phyloP scores from a whole-genome alignment of 2,797 vertebrate genomes.

The Sebastes cheni region DNA sequence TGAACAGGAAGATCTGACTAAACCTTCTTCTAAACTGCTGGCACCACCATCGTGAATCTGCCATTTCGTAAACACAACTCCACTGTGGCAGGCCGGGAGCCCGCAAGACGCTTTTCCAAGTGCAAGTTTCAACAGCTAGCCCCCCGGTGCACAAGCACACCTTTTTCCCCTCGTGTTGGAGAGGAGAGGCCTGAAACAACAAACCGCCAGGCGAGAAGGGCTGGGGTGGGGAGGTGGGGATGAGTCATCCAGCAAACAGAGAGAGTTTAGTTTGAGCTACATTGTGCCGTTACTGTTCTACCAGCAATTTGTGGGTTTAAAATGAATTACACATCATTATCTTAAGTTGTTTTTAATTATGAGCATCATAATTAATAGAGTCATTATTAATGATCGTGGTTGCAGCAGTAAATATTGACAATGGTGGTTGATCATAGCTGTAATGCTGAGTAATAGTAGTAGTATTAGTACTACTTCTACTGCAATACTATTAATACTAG shows the following conservation, averaged over 20 bases:
- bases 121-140: conserved; percentile 73
- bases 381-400: conserved; percentile 5
- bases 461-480: neutral
- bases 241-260: conserved; percentile 73
- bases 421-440: neutral
- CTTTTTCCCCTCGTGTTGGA: conserved; percentile 65
- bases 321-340: conserved; percentile 13
- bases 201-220: conserved; percentile 63
- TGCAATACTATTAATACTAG: neutral
- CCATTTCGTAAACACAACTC: conserved; percentile 69
- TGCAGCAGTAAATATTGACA: neutral
- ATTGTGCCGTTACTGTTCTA: conserved; percentile 23
- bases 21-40: conserved; percentile 36
- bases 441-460: neutral
- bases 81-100: conserved; percentile 50
- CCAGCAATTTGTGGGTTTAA: conserved; percentile 22
- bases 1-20: conserved; percentile 40
- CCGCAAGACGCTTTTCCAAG: conserved; percentile 63
- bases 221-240: conserved; percentile 10
- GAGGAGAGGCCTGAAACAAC: conserved; percentile 78
- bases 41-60: conserved; percentile 59
- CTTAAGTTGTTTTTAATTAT: conserved; percentile 15
- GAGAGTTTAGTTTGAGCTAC: conserved; percentile 32
- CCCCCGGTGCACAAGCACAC: conserved; percentile 68
- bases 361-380: neutral